phyloP scores from a whole-genome alignment of 2,888 invertebrate species.

The Oscheius sp. region DNA sequence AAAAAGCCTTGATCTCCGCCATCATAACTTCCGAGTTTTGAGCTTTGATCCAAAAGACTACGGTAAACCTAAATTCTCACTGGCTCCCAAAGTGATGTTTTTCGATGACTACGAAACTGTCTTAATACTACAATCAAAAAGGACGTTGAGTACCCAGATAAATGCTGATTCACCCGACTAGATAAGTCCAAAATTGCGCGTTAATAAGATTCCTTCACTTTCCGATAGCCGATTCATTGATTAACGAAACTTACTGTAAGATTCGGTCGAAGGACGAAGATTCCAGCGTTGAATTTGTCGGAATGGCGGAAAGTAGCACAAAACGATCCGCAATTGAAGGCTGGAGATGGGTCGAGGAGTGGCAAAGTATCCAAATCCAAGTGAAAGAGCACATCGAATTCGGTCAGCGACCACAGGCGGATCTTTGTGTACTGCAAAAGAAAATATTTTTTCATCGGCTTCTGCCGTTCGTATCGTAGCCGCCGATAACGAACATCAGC shows the following conservation, averaged over 20 bases:
- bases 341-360: constrained; percentile 41
- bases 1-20: constrained; percentile 67
- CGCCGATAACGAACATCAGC: not conserved
- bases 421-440: constrained; percentile 63
- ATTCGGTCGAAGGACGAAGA: constrained; percentile 62
- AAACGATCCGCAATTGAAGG: constrained; percentile 59
- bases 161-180: constrained; percentile 16
- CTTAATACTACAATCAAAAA: not conserved
- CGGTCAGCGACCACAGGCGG: constrained; percentile 58
- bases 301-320: constrained; percentile 63
- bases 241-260: constrained; percentile 37
- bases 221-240: constrained; percentile 3
- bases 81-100: too few species aligned
- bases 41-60: constrained; percentile 50
- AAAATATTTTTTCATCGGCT: not conserved
- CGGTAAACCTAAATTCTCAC: constrained; percentile 52
- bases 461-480: not conserved
- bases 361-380: constrained; percentile 58
- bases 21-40: constrained; percentile 53
- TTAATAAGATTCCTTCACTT: not conserved
- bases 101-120: not conserved
- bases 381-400: constrained; percentile 53
- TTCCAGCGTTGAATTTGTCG: constrained; percentile 65
- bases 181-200: constrained; percentile 13
- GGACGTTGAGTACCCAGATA: constrained; percentile 11